Conservation (phyloP, 1,140 invertebrate genomes). For the Chironomus striatipennis region DNA sequence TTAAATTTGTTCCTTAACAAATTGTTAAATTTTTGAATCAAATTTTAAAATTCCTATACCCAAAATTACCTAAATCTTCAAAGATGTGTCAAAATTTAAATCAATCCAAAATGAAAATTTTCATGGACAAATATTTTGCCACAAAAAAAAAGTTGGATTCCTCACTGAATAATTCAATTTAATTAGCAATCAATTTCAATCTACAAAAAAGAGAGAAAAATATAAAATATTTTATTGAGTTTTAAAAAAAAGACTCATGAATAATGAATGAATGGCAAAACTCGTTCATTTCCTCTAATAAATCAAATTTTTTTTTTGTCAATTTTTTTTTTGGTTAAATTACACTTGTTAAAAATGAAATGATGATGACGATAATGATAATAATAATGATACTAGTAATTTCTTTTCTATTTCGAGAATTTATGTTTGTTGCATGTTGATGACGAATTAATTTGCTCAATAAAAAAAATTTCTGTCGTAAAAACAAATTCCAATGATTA, state of each 20-base stretch:
- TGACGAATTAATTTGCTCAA: constrained; percentile 9
- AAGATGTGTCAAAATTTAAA: no score
- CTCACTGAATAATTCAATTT: no score
- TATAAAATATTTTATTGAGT: not conserved
- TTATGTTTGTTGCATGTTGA: constrained; percentile 13
- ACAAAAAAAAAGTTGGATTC: no score
- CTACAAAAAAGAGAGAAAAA: no score
- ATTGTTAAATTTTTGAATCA: no score
- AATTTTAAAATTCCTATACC: no score
- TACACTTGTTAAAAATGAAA: not conserved
- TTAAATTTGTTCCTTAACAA: no score
- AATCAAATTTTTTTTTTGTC: not conserved
- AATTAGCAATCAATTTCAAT: no score
- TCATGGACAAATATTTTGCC: no score
- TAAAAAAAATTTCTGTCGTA: constrained; percentile 3
- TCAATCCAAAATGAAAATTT: no score
- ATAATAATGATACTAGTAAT: not conserved
- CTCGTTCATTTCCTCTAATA: not conserved
- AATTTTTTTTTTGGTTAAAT: not conserved
- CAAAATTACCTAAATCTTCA: no score
- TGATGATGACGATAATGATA: not conserved
- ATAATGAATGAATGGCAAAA: not conserved
- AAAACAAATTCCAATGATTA: not conserved
- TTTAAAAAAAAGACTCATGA: not conserved
- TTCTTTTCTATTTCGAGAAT: not conserved